A percentile compares a stretch with the other conserved stretches of the same genome.
Conservation (phyloP, 2,113 vertebrate genomes). For the Gadus chalcogrammus region DNA sequence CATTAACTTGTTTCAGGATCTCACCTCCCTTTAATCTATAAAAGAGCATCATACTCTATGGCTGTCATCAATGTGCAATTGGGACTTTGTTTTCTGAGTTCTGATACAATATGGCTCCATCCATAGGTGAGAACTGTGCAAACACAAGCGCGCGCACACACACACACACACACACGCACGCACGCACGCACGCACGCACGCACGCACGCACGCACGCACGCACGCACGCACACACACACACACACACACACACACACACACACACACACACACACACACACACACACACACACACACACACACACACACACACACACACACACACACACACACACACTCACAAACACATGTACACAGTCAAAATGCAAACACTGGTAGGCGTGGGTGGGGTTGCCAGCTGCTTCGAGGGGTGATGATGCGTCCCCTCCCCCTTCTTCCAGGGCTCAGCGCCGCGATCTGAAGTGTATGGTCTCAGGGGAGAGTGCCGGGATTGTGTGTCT, state of each 20-base stretch:
- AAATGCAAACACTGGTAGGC: conserved; percentile 50
- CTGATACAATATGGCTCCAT: too few species aligned
- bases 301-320: conserved; percentile 44
- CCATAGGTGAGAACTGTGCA: not conserved
- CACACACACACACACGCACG: too few species aligned
- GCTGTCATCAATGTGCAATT: too few species aligned
- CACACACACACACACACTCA: conserved; percentile 15
- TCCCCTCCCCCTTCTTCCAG: conserved; percentile 50
- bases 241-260: conserved; percentile 31
- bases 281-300: conserved; percentile 15
- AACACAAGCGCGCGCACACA: conserved; percentile 24
- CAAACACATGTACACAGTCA: conserved; percentile 18
- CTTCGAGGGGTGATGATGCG: conserved; percentile 48
- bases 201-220: too few species aligned
- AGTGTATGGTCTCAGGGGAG: conserved; percentile 21
- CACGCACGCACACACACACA: not conserved
- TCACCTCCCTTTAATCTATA: too few species aligned
- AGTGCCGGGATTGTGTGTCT: conserved; percentile 55
- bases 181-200: too few species aligned
- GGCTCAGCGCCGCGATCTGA: not conserved
- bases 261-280: conserved; percentile 18
- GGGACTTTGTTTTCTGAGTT: too few species aligned
- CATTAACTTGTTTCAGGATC: too few species aligned
- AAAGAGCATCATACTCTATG: too few species aligned
- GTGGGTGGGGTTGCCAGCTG: conserved; percentile 62